Percentiles rank a stretch among this genome's conserved stretches.
Evolutionary conservation across 2,888 invertebrate genomes (phyloP).

Genomic region (Drepanosiphum platanoidis): DNA sequence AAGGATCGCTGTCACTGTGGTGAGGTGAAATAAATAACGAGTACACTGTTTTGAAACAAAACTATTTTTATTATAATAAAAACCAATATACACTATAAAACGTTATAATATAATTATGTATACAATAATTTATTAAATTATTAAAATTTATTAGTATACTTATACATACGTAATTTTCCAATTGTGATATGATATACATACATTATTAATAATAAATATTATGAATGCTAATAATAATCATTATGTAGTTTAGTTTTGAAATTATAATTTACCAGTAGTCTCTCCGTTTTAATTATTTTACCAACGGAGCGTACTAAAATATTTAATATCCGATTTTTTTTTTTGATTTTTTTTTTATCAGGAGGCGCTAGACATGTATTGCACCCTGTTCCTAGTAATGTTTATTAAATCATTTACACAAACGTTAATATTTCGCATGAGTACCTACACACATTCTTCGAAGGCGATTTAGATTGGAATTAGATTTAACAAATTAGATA

Average conservation of each 20-base stretch:
- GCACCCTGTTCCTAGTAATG: conserved; percentile 26
- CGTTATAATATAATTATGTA: conserved; percentile 33
- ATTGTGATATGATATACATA: conserved; percentile 32
- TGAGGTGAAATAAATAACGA: neutral
- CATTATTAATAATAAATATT: neutral
- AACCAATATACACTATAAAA: conserved; percentile 48
- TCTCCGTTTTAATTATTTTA: neutral
- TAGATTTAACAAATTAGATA: neutral
- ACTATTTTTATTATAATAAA: conserved; percentile 54
- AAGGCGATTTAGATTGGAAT: neutral
- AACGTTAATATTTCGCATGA: neutral
- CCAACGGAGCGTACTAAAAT: neutral
- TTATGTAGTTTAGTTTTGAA: neutral
- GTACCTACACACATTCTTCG: neutral
- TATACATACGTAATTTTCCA: neutral
- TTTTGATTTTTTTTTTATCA: neutral
- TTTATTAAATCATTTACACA: conserved; percentile 8
- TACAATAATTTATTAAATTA: conserved; percentile 18
- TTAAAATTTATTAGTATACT: conserved; percentile 12
- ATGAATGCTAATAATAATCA: conserved; percentile 14
- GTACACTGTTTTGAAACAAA: conserved; percentile 35
- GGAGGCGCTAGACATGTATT: neutral
- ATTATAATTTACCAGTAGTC: neutral
- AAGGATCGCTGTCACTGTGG: too few species aligned
- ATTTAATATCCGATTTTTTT: neutral